phyloP scores from a whole-genome alignment of 2,797 vertebrate species.

The Melopsittacus undulatus region DNA sequence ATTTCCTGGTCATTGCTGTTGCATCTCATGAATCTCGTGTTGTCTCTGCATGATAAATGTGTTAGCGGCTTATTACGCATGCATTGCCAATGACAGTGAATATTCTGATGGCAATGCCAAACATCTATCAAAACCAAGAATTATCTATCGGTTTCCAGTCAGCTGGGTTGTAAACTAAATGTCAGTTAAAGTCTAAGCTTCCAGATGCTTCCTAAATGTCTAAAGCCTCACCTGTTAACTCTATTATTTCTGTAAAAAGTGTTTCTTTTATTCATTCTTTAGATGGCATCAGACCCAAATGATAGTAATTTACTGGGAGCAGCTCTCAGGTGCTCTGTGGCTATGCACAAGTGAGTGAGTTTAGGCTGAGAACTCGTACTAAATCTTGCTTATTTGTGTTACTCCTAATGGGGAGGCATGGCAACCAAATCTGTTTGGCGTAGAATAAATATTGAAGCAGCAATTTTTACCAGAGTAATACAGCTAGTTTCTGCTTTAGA shows the following conservation, averaged over 20 bases:
- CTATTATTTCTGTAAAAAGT: background rate
- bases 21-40: background rate
- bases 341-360: background rate
- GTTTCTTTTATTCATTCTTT: background rate
- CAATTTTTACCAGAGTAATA: background rate
- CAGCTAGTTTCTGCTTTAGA: background rate
- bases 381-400: background rate
- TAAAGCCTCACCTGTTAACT: constrained; percentile 19
- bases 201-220: constrained; percentile 22
- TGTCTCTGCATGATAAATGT: constrained; percentile 45
- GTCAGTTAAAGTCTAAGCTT: constrained; percentile 36
- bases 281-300: background rate
- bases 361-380: background rate
- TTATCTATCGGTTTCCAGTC: constrained; percentile 57
- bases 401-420: background rate
- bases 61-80: constrained; percentile 50
- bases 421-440: background rate
- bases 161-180: constrained; percentile 49
- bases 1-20: constrained; percentile 11
- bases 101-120: constrained; percentile 59
- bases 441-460: background rate
- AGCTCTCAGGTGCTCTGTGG: background rate
- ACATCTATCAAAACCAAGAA: constrained; percentile 63
- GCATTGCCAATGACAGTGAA: constrained; percentile 44
- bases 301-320: background rate